Evolutionary conservation across 2,113 vertebrate species (phyloP), one percentile per base, ranked within the genome.

Genomic region (Neoarius graeffei): DNA sequence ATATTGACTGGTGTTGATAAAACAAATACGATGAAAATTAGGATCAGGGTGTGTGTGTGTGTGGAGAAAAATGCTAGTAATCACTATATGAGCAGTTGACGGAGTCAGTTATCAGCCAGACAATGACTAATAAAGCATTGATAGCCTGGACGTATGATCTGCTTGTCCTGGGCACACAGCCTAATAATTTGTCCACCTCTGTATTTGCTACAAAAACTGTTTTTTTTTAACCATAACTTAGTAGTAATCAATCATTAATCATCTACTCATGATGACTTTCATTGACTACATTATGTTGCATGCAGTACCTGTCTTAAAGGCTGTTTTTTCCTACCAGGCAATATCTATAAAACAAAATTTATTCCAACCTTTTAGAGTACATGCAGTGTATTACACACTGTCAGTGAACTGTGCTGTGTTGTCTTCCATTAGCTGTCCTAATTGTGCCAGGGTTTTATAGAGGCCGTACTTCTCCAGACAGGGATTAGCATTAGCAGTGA

Each of bases 401-500:
- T 91, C 11, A 84, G 92, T 90, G 90, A 89, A 88, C 66, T 82
- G 88, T 87, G 89, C 92, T 89, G 90, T 89, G 91, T 92, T 93
- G 92, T 91, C 84, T 71, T 93, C 91, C 90, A 92, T 94, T 95
- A 94, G 92, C 93, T 92, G 93, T 94, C 94, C 94, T 94, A 94
- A 95, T 93, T 93, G 91, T 83, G 91, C 91, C 93, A 91, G 92
- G 93, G 91, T 94, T 95, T 95, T 95, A 95, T 95, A 91, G 94
- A 93, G 93, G 92, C 94, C 93, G 90, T 93, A 91, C 93, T 91
- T 90, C 74, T 90, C 90, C 86, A 91, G 93, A 93, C 91, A 92
- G 91, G 93, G 93, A 94, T 93, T 93, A 93, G 94, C 91, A 94
- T 96, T 94, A 95, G 94, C 91, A 87, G 87, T 93, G 94, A 94